Base-by-base conservation (phyloP, 2,113 vertebrate genomes). In the Sceloporus tristichus region DNA sequence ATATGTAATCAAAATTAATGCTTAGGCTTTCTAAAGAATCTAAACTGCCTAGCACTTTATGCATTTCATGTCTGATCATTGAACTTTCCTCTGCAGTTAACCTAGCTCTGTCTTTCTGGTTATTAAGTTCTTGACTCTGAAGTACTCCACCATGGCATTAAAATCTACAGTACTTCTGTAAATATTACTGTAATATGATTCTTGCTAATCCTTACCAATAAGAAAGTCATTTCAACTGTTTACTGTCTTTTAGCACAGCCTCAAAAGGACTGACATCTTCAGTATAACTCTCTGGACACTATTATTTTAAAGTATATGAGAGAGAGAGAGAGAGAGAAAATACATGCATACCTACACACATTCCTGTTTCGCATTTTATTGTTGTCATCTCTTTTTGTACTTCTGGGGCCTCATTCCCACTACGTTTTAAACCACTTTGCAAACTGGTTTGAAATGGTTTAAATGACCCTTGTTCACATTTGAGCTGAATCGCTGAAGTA, bases 191-290 rank as follows among this genome's bases (percentile, higher is more conserved):
- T 75, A 92, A 87, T 86, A 13, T 79, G 79, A 73, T 79, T 59
- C 73, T 89, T 89, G 71, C 81, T 89, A 85, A 78, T 85, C 56
- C 42, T 87, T 88, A 40, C 80, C 87, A 89, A 80, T 76, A 71
- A 87, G 86, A 92, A 89, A 80, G 25, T 85, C 91, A 89, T 87
- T 92, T 93, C 9, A 86, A 75, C 92, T 94, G 94, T 38, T 91
- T 94, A 88, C 0, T n/a, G 76, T 80, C 94, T 91, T 94, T 62
- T 62, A 62, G 85, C 91, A 77, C 27, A 21, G 29, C 65, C 92
- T 93, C 76, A 19, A 73, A 92, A 89, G 89, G 89, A 78, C 85
- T 88, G 68, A 48, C 16, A 4, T 86, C 88, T 70, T 92, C 92
- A 75, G 42, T 87, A 85, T 89, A 91, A 56, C 80, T 84, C 13